Conservation (phyloP, 2,113 vertebrate species). For the Psophia crepitans region DNA sequence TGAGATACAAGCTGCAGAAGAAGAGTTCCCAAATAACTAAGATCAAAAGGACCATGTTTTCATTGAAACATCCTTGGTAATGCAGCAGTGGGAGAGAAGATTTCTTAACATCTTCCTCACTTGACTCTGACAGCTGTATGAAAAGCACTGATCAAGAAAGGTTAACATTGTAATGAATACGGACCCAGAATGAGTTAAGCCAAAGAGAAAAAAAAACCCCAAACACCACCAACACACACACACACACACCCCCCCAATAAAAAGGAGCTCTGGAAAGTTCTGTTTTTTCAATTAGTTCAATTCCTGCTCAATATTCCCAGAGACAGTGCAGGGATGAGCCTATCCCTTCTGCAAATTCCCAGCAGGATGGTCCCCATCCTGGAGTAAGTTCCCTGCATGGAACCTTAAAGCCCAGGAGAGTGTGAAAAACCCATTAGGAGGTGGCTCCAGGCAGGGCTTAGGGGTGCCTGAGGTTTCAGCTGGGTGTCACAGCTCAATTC, state of each 20-base stretch:
- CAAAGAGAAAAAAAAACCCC: not conserved
- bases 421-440: slow-evolving; percentile 28
- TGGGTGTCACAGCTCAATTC: not conserved
- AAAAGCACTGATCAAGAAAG: not conserved
- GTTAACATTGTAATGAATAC: not conserved
- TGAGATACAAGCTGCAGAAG: slow-evolving; percentile 7
- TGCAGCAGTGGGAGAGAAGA: not conserved
- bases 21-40: not conserved
- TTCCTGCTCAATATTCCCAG: not conserved
- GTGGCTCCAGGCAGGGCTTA: slow-evolving; percentile 42
- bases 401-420: not conserved
- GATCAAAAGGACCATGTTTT: not conserved
- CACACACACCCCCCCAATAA: not conserved
- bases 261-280: not conserved
- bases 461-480: not conserved
- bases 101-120: not conserved
- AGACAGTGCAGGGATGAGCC: not conserved
- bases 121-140: not conserved
- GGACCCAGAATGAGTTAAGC: not conserved
- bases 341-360: not conserved
- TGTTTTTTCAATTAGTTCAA: not conserved
- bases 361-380: fast-evolving
- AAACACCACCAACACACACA: too few relatives aligned
- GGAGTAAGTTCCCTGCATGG: not conserved
- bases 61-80: not conserved